Percentiles rank a stretch among this genome's conserved stretches.
These are phyloP conservation scores for Kradibia gibbosae DNA, from an alignment of 1,140 invertebrate genomes.

Conservation along the genomic window DNA sequence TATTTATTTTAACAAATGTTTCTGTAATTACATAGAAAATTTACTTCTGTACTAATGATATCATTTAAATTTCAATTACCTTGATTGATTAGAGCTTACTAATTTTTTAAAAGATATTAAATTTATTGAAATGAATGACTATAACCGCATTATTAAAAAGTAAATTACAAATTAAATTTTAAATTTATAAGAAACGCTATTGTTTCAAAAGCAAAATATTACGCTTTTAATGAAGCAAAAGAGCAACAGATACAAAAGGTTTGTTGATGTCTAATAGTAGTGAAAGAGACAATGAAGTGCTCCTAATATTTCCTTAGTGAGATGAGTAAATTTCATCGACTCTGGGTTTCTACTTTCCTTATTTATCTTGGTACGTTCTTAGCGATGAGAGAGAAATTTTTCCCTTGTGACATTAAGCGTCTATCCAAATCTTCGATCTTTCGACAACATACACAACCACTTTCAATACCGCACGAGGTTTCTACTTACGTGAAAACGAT, in stretches of 20 bases:
- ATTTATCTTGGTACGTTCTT: conserved; percentile 7
- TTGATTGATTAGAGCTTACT: too few species aligned
- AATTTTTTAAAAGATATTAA: too few species aligned
- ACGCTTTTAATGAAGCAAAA: background rate
- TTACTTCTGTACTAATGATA: too few species aligned
- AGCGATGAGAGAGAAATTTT: background rate
- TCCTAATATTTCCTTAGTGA: background rate
- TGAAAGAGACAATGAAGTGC: background rate
- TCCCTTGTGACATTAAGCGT: background rate
- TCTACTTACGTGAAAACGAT: conserved; percentile 79
- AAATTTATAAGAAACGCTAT: too few species aligned
- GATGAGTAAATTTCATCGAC: background rate
- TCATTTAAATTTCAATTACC: too few species aligned
- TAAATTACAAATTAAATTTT: too few species aligned
- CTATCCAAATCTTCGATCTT: background rate
- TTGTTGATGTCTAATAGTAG: conserved; percentile 1
- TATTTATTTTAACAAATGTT: too few species aligned
- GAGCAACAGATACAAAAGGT: background rate
- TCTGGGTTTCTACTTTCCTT: background rate
- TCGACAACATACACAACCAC: conserved; percentile 32
- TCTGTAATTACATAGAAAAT: too few species aligned
- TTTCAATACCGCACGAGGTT: background rate
- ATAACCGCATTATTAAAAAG: too few species aligned
- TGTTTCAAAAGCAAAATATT: too few species aligned
- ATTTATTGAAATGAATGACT: too few species aligned